These are phyloP conservation scores for Archilochus colubris DNA, from an alignment of 2,113 vertebrate genomes.

Conservation along the genomic window DNA sequence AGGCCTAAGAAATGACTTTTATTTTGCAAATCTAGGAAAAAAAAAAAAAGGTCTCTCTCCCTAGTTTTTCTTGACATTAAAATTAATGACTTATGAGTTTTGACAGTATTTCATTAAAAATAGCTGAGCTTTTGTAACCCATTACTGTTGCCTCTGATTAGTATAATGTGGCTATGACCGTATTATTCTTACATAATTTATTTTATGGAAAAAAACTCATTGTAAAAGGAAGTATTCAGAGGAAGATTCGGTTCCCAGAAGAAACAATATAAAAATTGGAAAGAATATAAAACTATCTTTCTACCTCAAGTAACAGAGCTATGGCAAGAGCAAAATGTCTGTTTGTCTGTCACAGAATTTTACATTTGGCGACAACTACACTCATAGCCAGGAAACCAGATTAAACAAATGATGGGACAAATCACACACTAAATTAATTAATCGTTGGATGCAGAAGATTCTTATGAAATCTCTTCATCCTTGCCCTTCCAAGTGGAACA, in stretches of 20 bases:
- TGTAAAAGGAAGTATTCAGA: neutral
- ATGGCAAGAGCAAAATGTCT: neutral
- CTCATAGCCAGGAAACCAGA: neutral
- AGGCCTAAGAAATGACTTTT: neutral
- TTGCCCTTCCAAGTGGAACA: neutral
- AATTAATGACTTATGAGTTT: conserved; percentile 14
- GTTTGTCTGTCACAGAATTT: neutral
- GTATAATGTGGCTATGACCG: neutral
- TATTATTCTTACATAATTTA: conserved; percentile 49
- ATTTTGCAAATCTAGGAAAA: neutral
- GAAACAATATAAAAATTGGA: neutral
- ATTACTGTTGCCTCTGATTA: conserved; percentile 48
- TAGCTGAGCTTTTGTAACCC: neutral
- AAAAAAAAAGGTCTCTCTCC: neutral
- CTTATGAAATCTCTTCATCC: neutral
- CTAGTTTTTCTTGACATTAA: neutral
- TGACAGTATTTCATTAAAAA: conserved; percentile 35
- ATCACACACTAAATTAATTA: neutral
- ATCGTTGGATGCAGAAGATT: neutral
- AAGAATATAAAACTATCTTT: neutral
- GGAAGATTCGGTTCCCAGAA: neutral
- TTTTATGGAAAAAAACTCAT: neutral
- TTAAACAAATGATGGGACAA: neutral
- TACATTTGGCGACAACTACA: neutral
- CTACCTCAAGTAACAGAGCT: neutral